phyloP scores from a whole-genome alignment of 2,888 invertebrate genomes.

The Lepas anatifera region DNA sequence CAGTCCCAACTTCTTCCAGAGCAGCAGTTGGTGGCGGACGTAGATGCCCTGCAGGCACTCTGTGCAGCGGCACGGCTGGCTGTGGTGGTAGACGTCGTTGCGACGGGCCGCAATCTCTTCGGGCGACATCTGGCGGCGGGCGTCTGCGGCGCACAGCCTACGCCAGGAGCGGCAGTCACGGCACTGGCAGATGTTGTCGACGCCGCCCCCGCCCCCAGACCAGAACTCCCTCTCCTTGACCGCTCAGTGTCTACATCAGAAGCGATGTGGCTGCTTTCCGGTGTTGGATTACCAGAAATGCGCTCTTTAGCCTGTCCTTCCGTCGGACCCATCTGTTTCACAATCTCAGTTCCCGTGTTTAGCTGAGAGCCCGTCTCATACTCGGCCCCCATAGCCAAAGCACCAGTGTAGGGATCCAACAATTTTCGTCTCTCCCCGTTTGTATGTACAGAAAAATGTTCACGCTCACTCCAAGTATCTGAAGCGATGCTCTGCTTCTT shows the following conservation, averaged over 20 bases:
- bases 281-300: no score
- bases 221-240: no score
- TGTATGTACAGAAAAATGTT: no score
- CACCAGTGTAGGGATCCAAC: no score
- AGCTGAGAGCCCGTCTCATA: neutral
- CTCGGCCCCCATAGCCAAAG: neutral
- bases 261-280: neutral
- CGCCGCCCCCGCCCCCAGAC: no score
- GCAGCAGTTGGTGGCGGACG: neutral
- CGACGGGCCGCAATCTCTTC: neutral
- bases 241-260: no score
- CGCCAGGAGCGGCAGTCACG: neutral
- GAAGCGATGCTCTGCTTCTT: no score
- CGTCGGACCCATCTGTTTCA: neutral
- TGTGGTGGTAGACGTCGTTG: neutral
- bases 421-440: no score
- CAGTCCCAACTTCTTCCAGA: neutral
- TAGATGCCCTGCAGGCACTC: neutral
- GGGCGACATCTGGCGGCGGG: neutral
- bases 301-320: neutral
- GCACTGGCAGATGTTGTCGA: constrained; percentile 1
- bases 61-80: neutral
- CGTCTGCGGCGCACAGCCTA: neutral
- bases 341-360: neutral
- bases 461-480: no score